Percentiles rank a stretch among this genome's conserved stretches.
Evolutionary conservation across 2,113 vertebrate species (phyloP).

Genomic region (Macrotis lagotis): DNA sequence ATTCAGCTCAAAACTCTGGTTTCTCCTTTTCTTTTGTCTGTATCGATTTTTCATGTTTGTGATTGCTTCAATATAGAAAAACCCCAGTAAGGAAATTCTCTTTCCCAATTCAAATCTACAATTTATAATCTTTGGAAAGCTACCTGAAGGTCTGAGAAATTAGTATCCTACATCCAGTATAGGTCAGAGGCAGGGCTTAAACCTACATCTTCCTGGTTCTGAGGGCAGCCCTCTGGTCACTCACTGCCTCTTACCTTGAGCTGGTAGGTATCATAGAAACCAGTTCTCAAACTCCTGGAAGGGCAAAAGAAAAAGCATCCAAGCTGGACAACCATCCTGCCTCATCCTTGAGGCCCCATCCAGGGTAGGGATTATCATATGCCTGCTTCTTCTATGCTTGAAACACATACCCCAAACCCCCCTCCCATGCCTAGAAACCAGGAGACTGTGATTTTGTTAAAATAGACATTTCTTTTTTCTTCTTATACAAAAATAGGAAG

Average conservation of each 20-base stretch:
- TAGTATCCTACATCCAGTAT: neutral
- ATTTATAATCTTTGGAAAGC: neutral
- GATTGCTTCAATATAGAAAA: neutral
- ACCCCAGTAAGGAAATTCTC: neutral
- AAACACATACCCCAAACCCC: neutral
- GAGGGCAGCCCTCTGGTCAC: neutral
- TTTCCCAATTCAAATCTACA: neutral
- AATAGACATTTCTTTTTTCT: no score
- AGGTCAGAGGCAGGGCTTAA: neutral
- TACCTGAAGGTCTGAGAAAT: neutral
- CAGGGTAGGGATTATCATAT: neutral
- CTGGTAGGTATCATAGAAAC: neutral
- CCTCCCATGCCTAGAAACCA: neutral
- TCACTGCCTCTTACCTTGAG: neutral
- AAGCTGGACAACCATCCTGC: neutral
- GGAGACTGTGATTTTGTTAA: no score
- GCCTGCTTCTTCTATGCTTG: neutral
- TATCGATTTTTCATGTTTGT: neutral
- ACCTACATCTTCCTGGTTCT: neutral
- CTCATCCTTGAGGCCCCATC: neutral
- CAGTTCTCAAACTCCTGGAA: neutral
- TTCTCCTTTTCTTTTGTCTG: neutral
- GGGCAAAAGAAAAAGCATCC: neutral
- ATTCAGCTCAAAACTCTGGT: neutral
- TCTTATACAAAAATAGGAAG: no score